Conservation (phyloP, 1,140 invertebrate genomes). For the Pseudomyrmex sp. region DNA sequence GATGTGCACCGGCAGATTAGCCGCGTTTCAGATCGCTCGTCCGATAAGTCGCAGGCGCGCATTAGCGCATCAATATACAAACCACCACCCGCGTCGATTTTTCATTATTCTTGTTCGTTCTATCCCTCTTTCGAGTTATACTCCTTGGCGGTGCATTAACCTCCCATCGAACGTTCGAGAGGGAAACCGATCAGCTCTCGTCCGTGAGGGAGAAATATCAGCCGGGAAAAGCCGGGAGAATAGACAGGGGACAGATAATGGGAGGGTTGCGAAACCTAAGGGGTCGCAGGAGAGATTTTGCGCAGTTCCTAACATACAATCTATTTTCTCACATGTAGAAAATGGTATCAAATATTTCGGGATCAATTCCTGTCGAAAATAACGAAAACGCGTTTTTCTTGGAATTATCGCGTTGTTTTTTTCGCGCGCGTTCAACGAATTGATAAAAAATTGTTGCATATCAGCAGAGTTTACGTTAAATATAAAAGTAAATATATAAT, state of each 20-base stretch:
- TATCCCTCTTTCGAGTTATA: conserved; percentile 6
- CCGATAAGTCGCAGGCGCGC: background rate
- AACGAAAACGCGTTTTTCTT: too few relatives aligned
- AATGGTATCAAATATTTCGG: conserved; percentile 5
- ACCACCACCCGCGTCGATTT: background rate
- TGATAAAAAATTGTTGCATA: background rate
- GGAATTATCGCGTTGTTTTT: background rate
- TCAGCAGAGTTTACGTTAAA: too few relatives aligned
- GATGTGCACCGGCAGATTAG: background rate
- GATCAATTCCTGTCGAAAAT: background rate
- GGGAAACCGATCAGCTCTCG: background rate
- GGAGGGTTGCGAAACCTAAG: background rate
- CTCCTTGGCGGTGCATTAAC: conserved; percentile 12
- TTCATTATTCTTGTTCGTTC: conserved; percentile 44
- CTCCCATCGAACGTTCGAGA: background rate
- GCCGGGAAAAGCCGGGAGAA: background rate
- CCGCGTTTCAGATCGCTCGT: conserved; percentile 5
- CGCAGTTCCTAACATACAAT: background rate
- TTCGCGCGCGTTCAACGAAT: background rate
- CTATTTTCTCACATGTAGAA: background rate
- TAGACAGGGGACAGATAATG: background rate
- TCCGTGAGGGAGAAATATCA: background rate
- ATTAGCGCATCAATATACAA: conserved; percentile 29
- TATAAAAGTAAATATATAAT: too few relatives aligned
- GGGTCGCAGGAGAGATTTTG: background rate